Conservation (phyloP, 2,797 vertebrate genomes). For the Podarcis siculus region DNA sequence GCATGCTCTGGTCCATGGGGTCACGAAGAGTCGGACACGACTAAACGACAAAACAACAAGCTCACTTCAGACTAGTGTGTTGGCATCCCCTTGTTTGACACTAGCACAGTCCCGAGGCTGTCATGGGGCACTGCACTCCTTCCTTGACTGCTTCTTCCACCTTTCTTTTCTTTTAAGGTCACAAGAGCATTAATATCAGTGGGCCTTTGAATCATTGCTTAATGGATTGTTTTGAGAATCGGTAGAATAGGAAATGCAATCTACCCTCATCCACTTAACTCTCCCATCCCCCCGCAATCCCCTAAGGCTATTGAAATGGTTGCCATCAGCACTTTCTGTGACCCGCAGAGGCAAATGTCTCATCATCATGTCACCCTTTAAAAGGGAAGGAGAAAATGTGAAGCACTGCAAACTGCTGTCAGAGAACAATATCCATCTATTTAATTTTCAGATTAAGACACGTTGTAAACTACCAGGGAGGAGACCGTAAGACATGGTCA, state of each 20-base stretch:
- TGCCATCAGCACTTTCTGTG: not conserved
- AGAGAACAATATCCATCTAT: not conserved
- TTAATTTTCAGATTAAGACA: not conserved
- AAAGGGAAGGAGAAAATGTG: not conserved
- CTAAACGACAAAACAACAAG: too few species aligned
- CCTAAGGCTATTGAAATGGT: not conserved
- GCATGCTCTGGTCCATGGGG: too few species aligned
- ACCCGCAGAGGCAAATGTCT: not conserved
- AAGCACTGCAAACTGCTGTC: not conserved
- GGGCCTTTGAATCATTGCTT: not conserved
- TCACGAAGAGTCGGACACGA: too few species aligned
- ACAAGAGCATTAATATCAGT: too few species aligned
- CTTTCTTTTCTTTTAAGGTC: too few species aligned
- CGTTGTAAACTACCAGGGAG: not conserved
- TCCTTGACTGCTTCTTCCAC: too few species aligned
- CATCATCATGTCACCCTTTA: not conserved
- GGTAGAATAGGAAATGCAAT: not conserved
- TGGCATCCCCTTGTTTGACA: too few species aligned
- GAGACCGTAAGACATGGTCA: not conserved
- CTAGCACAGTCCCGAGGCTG: too few species aligned
- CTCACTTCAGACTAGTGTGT: too few species aligned
- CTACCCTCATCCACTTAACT: not conserved
- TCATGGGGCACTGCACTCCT: too few species aligned
- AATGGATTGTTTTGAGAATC: not conserved
- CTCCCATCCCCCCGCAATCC: not conserved